Base-by-base conservation (phyloP, 2,797 vertebrate genomes). In the Pogoniulus pusillus region DNA sequence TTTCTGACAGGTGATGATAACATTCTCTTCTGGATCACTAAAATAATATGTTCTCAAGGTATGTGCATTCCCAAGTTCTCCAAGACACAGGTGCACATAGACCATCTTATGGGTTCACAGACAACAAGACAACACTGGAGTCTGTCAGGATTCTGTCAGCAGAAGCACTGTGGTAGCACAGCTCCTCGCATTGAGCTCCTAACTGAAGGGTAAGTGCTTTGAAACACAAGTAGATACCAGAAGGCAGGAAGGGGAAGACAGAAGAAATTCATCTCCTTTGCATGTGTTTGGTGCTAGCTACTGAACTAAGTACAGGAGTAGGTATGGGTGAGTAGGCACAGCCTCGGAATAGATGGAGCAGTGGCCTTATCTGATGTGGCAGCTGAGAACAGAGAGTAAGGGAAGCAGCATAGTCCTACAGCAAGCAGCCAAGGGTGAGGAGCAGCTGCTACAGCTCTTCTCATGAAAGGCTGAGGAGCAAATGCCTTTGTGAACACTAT, bases 1-100 rank as follows among this genome's bases (percentile, higher is more conserved):
- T 66, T 95, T 95, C 73, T 95, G 93, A 89, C 82, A 96, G 74
- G 70, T 73, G 77, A 83, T 66, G 63, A 83, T 81, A 94, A 87
- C 14, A 27, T 41, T 93, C 41, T 19, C 17, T 87, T 85, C 75
- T 82, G 81, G 93, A 92, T 45, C 53, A 66, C 73, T 89, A n/a
- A 82, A 90, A 82, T 76, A 73, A 90, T 81, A 81, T 8, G 20
- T 55, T 87, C 72, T 66, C 55, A 53, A 90, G 76, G 72, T 77
- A 82, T 1, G 2, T 0, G 4, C 69, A 43, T 45, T 92, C 65
- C 55, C 4, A 3, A 66, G 60, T 41, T 63, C 69, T 80, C 37
- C 69, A 65, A 74, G 57, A 72, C 0, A 0, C 58, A 76, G 60
- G 54, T 58, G 35, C 74, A 73, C 18, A 35, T 0, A 87, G 43